Percentiles rank a stretch among this genome's conserved stretches.
These are phyloP conservation scores for Sciaenops ocellatus DNA, from an alignment of 2,797 vertebrate genomes.

Conservation along the genomic window DNA sequence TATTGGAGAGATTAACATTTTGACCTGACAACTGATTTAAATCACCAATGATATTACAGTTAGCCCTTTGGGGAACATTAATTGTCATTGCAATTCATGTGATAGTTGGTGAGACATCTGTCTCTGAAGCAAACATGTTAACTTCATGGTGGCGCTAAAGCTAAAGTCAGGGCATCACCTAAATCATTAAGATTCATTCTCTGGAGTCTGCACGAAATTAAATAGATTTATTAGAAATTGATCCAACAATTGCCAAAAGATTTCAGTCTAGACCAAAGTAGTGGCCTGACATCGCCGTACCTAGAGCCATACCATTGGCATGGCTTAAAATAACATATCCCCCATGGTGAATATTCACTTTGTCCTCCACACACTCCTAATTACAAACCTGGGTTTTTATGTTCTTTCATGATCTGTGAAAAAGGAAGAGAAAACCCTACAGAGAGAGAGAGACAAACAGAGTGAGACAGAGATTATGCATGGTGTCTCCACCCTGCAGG, in stretches of 20 bases:
- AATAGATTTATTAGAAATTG: not conserved
- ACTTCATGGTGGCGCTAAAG: not conserved
- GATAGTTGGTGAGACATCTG: not conserved
- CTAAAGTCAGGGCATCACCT: slow-evolving; percentile 9
- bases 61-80: not conserved
- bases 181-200: slow-evolving; percentile 19
- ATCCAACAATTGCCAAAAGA: not conserved
- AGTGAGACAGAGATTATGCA: slow-evolving; percentile 60
- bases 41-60: not conserved
- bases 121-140: not conserved
- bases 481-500: slow-evolving; percentile 61
- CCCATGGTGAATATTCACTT: slow-evolving; percentile 21
- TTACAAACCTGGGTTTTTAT: slow-evolving; percentile 30
- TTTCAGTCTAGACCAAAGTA: slow-evolving; percentile 9
- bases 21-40: not conserved
- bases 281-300: slow-evolving; percentile 5
- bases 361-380: not conserved
- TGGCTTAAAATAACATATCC: slow-evolving; percentile 2
- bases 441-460: slow-evolving; percentile 43
- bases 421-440: slow-evolving; percentile 6
- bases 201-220: not conserved
- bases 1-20: slow-evolving; percentile 3
- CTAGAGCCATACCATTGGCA: not conserved
- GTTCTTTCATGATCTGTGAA: slow-evolving; percentile 22
- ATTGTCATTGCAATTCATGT: not conserved